phyloP scores from a whole-genome alignment of 2,113 vertebrate species.

The Platysternon megacephalum region DNA sequence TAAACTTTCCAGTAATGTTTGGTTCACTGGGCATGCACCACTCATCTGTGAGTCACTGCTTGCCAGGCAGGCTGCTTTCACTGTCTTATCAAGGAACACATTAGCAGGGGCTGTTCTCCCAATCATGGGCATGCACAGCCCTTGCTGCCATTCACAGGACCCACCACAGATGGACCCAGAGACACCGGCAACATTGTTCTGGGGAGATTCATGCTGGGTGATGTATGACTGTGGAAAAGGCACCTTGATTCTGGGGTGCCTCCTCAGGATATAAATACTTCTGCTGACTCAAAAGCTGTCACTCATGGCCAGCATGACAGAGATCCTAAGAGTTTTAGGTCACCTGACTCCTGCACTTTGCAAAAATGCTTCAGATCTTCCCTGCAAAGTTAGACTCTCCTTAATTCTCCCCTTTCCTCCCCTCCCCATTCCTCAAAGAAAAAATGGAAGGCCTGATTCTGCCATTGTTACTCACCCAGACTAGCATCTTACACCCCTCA shows the following conservation, averaged over 20 bases:
- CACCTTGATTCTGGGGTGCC: neutral
- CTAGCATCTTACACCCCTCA: neutral
- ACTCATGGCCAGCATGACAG: neutral
- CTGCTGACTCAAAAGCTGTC: neutral
- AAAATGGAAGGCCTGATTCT: neutral
- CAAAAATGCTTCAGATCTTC: neutral
- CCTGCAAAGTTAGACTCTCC: neutral
- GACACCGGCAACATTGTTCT: neutral
- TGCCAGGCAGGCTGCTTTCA: neutral
- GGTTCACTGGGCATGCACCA: neutral
- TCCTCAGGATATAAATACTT: neutral
- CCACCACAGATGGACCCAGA: neutral
- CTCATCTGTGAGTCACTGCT: neutral
- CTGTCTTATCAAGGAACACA: neutral
- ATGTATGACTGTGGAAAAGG: neutral
- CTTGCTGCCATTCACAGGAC: neutral
- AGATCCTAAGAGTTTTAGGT: neutral
- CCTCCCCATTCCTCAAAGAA: neutral
- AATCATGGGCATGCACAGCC: neutral
- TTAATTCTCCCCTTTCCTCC: neutral
- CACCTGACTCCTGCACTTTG: neutral
- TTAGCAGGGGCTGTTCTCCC: neutral
- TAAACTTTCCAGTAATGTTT: neutral
- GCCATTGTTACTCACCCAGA: accelerated
- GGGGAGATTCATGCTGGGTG: neutral